phyloP scores from a whole-genome alignment of 2,797 vertebrate genomes.

The Pseudomugil tenellus region DNA sequence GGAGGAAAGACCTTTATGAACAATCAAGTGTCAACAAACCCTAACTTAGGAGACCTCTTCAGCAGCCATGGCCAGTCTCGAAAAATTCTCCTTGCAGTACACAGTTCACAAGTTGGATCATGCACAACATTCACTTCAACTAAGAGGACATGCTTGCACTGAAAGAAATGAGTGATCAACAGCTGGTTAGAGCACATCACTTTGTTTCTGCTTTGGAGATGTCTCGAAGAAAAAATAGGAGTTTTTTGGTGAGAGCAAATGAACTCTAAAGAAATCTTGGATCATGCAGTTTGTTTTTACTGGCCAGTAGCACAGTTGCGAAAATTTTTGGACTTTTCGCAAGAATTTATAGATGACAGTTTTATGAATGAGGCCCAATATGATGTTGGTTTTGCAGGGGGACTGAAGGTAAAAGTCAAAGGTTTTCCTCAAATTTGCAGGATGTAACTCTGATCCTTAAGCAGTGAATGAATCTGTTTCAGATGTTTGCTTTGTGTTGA shows the following conservation, averaged over 20 bases:
- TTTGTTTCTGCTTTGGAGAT: not conserved
- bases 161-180: not conserved
- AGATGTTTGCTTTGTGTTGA: not conserved
- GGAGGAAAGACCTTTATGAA: constrained; percentile 11
- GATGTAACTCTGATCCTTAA: not conserved
- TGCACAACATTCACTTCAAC: not conserved
- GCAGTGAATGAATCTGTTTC: not conserved
- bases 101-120: not conserved
- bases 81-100: constrained; percentile 16
- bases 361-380: not conserved
- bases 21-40: constrained; percentile 25
- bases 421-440: not conserved
- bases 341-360: not conserved
- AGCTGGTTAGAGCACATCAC: not conserved
- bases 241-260: not conserved
- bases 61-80: not conserved
- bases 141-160: not conserved
- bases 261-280: not conserved
- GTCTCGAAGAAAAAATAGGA: too few species aligned
- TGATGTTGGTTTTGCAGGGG: not conserved
- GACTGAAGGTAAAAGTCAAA: not conserved
- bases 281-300: not conserved
- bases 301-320: not conserved
- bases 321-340: not conserved
- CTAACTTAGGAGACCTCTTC: not conserved